Base-by-base conservation (phyloP, 2,888 invertebrate species). In the Acanthococcus lagerstroemiae region DNA sequence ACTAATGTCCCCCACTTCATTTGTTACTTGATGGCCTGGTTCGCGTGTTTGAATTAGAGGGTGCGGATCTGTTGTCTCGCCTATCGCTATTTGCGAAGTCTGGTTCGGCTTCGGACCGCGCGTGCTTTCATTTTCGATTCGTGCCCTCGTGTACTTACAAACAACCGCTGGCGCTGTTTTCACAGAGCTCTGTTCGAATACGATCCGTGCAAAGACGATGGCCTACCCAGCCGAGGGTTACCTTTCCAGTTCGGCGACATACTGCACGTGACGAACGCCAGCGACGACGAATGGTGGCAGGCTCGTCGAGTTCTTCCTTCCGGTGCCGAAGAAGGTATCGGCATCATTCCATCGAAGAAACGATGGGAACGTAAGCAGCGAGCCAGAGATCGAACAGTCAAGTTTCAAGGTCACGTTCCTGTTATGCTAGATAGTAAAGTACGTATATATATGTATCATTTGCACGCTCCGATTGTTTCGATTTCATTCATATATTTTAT, bases 251-350 rank as follows among this genome's bases (percentile, higher is more conserved):
- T 96, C 76, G 99, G 99, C 55, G 97, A 99, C 77, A 95, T 99
- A 71, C 80, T 99, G 69, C 97, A 99, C 77, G 96, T 99, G 68
- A 95, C 95, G 70, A 99, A 99, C 77, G 96, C 97, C 68, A 92
- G 94, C 68, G 99, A 99, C 77, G 97, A 99, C 77, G 97, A 99
- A 76, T 99, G 99, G 99, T 99, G 99, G 99, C 96, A 97, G 77
- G 96, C 95, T 55, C 84, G 84, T 77, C 83, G 82, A 72, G 81
- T 80, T 71, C 73, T 82, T 71, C 75, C 81, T 69, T 76, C 81
- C 63, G 88, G 90, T 66, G 88, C 91, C 65, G 91, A 94, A 69
- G 88, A 86, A 72, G 87, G 90, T 22, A 88, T 95, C 78, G 97
- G 96, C 67, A 96, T 97, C 75, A 90, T 97, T 73, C 96, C 97